Conservation (phyloP, 2,113 vertebrate species). For the Xenus cinereus region DNA sequence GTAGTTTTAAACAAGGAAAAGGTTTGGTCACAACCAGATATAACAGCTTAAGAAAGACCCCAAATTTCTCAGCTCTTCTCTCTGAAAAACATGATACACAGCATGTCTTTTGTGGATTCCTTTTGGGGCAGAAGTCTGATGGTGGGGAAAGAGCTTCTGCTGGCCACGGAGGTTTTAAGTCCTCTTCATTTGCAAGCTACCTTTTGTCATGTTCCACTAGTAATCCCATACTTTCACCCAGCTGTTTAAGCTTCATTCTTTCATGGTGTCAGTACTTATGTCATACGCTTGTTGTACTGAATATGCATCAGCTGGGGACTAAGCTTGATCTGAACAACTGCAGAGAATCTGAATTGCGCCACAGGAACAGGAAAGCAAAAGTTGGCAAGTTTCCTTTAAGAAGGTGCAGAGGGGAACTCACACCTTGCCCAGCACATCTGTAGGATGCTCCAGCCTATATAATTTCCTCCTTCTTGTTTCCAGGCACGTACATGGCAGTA, state of each 20-base stretch:
- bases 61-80: not conserved
- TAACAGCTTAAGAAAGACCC: not conserved
- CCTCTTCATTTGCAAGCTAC: not conserved
- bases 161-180: not conserved
- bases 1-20: not conserved
- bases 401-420: not conserved
- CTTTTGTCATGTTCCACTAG: not conserved
- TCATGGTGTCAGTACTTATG: not conserved
- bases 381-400: not conserved
- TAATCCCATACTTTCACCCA: not conserved
- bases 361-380: not conserved
- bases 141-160: not conserved
- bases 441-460: not conserved
- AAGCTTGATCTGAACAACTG: not conserved
- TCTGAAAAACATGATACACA: not conserved
- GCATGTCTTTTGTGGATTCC: not conserved
- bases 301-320: not conserved
- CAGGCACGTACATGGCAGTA: not conserved
- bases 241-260: not conserved
- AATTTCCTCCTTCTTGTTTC: not conserved
- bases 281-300: not conserved
- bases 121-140: not conserved
- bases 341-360: not conserved
- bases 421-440: not conserved
- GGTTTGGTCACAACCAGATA: not conserved